These are phyloP conservation scores for Pedetes capensis DNA, from an alignment of 2,113 vertebrate genomes.

Conservation along the genomic window DNA sequence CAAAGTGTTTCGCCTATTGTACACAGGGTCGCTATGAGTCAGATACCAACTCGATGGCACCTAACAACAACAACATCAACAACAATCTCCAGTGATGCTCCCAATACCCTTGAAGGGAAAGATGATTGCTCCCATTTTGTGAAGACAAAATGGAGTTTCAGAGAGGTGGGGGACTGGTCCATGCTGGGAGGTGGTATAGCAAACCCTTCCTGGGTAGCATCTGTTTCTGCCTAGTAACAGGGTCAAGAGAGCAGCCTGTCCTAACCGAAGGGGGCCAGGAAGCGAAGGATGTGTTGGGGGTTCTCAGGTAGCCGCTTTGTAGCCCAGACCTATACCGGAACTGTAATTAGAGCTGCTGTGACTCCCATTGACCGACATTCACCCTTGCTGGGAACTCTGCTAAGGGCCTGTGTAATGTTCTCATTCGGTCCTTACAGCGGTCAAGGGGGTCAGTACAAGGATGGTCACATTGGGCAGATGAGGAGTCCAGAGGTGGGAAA, in stretches of 20 bases:
- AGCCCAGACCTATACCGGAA: rapidly evolving
- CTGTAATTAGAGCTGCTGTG: rapidly evolving
- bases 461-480: not conserved
- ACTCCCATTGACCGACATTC: not conserved
- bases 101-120: not conserved
- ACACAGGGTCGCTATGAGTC: too few species aligned
- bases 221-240: not conserved
- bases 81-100: not conserved
- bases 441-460: rapidly evolving
- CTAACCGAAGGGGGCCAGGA: not conserved
- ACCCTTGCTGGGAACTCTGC: rapidly evolving
- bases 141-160: not conserved
- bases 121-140: not conserved
- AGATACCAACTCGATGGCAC: too few species aligned
- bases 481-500: not conserved
- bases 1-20: too few species aligned
- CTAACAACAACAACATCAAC: too few species aligned
- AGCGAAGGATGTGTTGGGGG: not conserved
- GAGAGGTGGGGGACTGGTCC: not conserved
- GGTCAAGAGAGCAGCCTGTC: not conserved
- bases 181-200: not conserved
- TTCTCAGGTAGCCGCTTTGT: rapidly evolving
- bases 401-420: not conserved
- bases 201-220: not conserved
- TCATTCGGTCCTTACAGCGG: not conserved